Percentiles rank a stretch among this genome's conserved stretches.
Evolutionary conservation across 2,113 vertebrate species (phyloP).

Genomic region (Gymnarchus niloticus): DNA sequence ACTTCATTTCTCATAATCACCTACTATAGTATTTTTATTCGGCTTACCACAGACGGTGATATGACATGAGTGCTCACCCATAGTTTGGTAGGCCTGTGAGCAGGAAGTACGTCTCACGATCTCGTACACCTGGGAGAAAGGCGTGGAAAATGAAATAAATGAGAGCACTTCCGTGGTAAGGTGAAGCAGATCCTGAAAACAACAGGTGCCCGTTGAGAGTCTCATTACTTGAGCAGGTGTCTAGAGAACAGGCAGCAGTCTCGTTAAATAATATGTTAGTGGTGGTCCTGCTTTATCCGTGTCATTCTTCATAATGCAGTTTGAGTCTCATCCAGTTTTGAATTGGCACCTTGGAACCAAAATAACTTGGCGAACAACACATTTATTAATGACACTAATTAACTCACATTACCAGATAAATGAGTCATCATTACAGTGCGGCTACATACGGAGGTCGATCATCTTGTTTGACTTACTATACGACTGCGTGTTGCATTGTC

Average conservation of each 20-base stretch:
- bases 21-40: neutral
- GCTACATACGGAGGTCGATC: neutral
- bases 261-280: neutral
- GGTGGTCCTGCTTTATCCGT: neutral
- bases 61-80: constrained; percentile 70
- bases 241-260: neutral
- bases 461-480: constrained; percentile 78
- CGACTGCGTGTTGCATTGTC: constrained; percentile 86
- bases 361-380: neutral
- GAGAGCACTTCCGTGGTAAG: neutral
- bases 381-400: neutral
- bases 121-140: constrained; percentile 75
- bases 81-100: constrained; percentile 78
- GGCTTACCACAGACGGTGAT: no score
- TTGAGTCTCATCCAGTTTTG: neutral
- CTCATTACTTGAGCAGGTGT: neutral
- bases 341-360: neutral
- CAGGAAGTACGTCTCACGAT: constrained; percentile 83
- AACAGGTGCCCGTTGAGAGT: neutral
- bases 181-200: neutral
- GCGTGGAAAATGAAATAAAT: neutral
- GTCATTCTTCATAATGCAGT: neutral
- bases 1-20: neutral
- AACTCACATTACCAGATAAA: neutral
- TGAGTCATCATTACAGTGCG: neutral